A percentile compares a stretch with the other conserved stretches of the same genome.
These are phyloP conservation scores for Platysternon megacephalum DNA, from an alignment of 2,113 vertebrate species.

Conservation along the genomic window DNA sequence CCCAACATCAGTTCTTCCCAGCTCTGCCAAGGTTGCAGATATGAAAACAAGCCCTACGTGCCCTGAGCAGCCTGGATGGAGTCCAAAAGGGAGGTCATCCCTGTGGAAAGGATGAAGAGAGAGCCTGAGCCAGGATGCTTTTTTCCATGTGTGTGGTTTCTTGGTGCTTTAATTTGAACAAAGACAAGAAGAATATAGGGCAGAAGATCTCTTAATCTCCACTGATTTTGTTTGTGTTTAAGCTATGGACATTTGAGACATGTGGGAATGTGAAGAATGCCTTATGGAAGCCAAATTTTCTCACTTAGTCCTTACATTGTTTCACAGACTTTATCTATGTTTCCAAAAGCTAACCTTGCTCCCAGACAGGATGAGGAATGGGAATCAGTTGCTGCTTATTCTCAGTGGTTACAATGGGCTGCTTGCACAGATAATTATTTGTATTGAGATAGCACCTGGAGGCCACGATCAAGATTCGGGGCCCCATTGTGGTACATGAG, in stretches of 20 bases:
- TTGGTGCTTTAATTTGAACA: not conserved
- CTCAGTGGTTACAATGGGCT: not conserved
- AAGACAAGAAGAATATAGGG: constrained; percentile 38
- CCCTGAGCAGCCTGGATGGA: not conserved
- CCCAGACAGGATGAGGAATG: not conserved
- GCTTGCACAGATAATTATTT: not conserved
- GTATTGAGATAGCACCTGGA: not conserved
- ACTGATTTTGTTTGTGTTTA: constrained; percentile 53
- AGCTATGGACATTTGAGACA: constrained; percentile 61
- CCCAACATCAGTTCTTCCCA: not conserved
- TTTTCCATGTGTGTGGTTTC: rapidly evolving
- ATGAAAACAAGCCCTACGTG: not conserved
- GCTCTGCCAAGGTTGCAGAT: constrained; percentile 19
- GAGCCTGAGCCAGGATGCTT: not conserved
- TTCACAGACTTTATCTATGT: constrained; percentile 30
- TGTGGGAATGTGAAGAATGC: constrained; percentile 66
- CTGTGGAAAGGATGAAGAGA: not conserved
- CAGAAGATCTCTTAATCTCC: constrained; percentile 60
- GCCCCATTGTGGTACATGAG: not conserved
- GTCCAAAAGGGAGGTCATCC: not conserved
- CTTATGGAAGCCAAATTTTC: constrained; percentile 41
- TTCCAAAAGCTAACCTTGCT: not conserved
- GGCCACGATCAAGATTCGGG: not conserved
- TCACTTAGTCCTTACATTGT: constrained; percentile 30
- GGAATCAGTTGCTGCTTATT: not conserved